Percentiles rank a stretch among this genome's conserved stretches.
These are phyloP conservation scores for Molanna angustata DNA, from an alignment of 2,888 invertebrate species.

Conservation along the genomic window DNA sequence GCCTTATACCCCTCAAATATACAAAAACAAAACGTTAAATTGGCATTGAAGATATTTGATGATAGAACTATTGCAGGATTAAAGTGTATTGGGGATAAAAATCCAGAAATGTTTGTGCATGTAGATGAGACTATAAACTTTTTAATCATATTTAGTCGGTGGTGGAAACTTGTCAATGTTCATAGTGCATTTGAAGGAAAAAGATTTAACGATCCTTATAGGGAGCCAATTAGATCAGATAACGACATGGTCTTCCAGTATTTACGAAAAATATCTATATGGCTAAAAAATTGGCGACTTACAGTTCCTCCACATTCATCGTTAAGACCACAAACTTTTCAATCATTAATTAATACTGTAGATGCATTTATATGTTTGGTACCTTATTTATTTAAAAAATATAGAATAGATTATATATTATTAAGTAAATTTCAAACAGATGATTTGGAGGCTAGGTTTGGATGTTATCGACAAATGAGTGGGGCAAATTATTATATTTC, in stretches of 20 bases:
- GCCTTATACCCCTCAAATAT: conserved; percentile 3
- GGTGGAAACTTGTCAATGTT: neutral
- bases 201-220: neutral
- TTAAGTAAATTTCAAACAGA: conserved; percentile 3
- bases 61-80: conserved; percentile 7
- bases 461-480: neutral
- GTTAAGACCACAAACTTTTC: neutral
- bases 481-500: conserved; percentile 2
- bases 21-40: conserved; percentile 7
- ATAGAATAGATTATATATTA: neutral
- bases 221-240: neutral
- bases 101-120: neutral
- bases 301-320: neutral
- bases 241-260: neutral
- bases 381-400: conserved; percentile 2
- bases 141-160: neutral
- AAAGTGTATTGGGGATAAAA: neutral
- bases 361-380: neutral
- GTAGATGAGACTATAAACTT: neutral
- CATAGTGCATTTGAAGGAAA: neutral
- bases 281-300: neutral
- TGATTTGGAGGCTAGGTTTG: neutral
- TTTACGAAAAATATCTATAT: neutral
- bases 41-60: conserved; percentile 2
- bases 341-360: neutral